These are phyloP conservation scores for Erebia palarica DNA, from an alignment of 2,888 invertebrate species.

Conservation along the genomic window DNA sequence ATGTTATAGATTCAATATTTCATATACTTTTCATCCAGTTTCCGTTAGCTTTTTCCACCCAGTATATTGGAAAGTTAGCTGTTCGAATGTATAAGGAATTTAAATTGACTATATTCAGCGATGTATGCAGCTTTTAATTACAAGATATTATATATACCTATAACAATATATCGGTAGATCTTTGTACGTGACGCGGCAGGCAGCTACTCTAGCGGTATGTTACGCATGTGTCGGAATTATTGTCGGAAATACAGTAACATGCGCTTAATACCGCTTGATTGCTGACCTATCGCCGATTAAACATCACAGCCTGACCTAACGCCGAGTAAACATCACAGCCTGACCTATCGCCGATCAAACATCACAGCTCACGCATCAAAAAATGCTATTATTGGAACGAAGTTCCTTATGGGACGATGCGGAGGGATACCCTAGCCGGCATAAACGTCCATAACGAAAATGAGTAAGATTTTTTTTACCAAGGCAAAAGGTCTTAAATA, in stretches of 20 bases:
- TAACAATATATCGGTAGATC: neutral
- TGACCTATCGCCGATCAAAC: neutral
- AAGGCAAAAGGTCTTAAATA: too few species aligned
- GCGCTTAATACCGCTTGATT: neutral
- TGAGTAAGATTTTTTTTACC: too few species aligned
- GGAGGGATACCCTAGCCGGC: too few species aligned
- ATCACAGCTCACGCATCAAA: neutral
- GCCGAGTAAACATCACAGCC: neutral
- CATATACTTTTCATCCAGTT: too few species aligned
- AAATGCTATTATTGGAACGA: neutral
- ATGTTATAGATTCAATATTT: too few species aligned
- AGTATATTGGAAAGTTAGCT: neutral
- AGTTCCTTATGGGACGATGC: too few species aligned
- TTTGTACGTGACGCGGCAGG: constrained; percentile 34
- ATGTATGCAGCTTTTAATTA: neutral
- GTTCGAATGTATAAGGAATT: constrained; percentile 11
- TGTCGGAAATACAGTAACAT: too few species aligned
- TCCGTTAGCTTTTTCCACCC: too few species aligned
- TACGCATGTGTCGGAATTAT: neutral
- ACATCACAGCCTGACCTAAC: neutral
- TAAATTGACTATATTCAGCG: constrained; percentile 23
- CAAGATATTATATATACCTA: neutral
- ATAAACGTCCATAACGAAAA: too few species aligned
- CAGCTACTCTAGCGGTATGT: constrained; percentile 26
- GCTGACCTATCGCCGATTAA: neutral